Conservation (phyloP, 1,140 invertebrate genomes). For the Contarinia nasturtii region DNA sequence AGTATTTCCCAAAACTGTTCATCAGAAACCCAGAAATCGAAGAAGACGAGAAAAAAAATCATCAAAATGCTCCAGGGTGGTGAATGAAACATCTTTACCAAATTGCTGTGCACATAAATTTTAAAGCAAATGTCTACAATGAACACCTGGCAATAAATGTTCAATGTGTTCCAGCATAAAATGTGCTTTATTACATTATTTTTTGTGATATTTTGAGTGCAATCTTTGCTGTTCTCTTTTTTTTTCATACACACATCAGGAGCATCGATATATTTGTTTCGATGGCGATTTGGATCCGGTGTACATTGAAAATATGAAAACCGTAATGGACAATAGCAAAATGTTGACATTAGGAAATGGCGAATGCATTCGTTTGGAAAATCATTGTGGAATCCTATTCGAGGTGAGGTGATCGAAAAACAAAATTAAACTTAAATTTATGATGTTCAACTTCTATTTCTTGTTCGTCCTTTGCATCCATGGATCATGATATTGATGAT, state of each 20-base stretch:
- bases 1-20: too few species aligned
- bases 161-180: too few species aligned
- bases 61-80: too few species aligned
- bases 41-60: too few species aligned
- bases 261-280: constrained; percentile 67
- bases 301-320: constrained; percentile 94
- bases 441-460: not conserved
- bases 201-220: not conserved
- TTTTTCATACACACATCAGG: constrained; percentile 20
- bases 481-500: too few species aligned
- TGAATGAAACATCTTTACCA: too few species aligned
- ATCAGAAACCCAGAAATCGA: too few species aligned
- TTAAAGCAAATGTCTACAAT: too few species aligned
- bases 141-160: too few species aligned
- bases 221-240: not conserved
- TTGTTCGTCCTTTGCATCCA: not conserved
- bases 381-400: constrained; percentile 67
- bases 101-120: too few species aligned
- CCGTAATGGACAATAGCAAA: constrained; percentile 89
- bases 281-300: constrained; percentile 85
- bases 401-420: constrained; percentile 45
- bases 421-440: constrained; percentile 4
- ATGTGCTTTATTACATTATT: too few species aligned
- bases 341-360: constrained; percentile 76
- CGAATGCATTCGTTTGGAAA: constrained; percentile 65